Evolutionary conservation across 1,140 invertebrate genomes (phyloP).

Genomic region (Hirudo medicinalis): DNA sequence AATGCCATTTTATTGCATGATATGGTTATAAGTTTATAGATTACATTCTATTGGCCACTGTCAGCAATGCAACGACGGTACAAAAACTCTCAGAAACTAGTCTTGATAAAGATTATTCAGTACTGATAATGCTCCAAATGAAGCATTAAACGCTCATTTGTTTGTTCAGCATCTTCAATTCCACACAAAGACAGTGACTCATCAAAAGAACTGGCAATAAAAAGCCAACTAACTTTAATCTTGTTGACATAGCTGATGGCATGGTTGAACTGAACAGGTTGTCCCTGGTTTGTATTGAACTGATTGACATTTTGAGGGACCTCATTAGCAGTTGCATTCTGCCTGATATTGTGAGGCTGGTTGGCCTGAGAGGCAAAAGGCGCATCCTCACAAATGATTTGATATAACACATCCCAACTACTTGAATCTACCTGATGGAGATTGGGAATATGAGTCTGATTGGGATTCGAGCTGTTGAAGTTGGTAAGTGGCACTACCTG

Average conservation of each 20-base stretch:
- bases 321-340: not conserved
- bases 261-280: constrained; percentile 96
- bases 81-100: too few species aligned
- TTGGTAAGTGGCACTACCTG: constrained; percentile 6
- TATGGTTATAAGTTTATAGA: too few species aligned
- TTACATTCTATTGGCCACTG: too few species aligned
- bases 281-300: constrained; percentile 33
- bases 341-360: not conserved
- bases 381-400: not conserved
- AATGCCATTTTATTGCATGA: too few species aligned
- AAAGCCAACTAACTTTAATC: constrained; percentile 61
- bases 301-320: not conserved
- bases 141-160: constrained; percentile 16
- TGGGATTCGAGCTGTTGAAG: not conserved
- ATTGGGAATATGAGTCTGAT: too few species aligned
- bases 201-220: not conserved
- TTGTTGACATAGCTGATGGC: constrained; percentile 99
- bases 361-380: not conserved
- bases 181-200: constrained; percentile 13
- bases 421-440: constrained; percentile 19
- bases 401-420: not conserved
- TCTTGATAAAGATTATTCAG: too few species aligned
- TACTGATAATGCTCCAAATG: not conserved
- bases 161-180: too few species aligned
- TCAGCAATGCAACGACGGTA: too few species aligned